Evolutionary conservation across 2,113 vertebrate species (phyloP).

Genomic region (Sebastes schlegelii): DNA sequence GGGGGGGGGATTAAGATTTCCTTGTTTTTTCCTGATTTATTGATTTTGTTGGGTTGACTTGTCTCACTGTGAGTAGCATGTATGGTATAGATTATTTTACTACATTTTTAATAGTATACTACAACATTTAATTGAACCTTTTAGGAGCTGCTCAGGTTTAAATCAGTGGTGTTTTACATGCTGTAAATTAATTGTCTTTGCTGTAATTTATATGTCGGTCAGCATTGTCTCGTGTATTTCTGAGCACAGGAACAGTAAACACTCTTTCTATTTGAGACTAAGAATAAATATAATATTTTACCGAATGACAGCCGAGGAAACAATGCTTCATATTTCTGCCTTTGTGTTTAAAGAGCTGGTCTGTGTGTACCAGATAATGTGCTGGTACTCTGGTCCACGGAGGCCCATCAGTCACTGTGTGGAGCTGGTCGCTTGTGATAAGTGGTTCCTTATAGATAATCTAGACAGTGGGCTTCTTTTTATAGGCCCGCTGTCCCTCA

Average conservation of each 20-base stretch:
- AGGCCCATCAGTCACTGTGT: conserved; percentile 81
- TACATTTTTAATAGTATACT: background rate
- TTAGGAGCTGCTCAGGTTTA: background rate
- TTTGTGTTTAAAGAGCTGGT: conserved; percentile 80
- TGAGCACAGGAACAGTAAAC: conserved; percentile 36
- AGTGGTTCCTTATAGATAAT: conserved; percentile 86
- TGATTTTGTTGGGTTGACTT: conserved; percentile 41
- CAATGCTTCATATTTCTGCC: conserved; percentile 79
- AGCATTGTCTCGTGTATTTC: conserved; percentile 23
- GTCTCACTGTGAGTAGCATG: background rate
- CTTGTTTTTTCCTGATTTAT: conserved; percentile 28
- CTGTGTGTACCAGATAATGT: conserved; percentile 83
- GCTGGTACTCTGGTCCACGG: conserved; percentile 67
- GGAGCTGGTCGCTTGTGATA: conserved; percentile 81
- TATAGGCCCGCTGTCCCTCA: conserved; percentile 78
- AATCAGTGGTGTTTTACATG: conserved; percentile 13
- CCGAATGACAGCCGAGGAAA: conserved; percentile 66
- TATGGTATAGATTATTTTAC: background rate
- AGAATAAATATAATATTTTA: conserved; percentile 69
- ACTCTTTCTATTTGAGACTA: conserved; percentile 44
- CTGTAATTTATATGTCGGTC: conserved; percentile 42
- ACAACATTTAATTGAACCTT: conserved; percentile 2
- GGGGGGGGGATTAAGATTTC: conserved; percentile 27
- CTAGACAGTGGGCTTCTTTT: conserved; percentile 79
- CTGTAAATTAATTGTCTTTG: conserved; percentile 16